phyloP scores from a whole-genome alignment of 64 coral and sea anemone genomes.

The Montipora efflorescens region DNA sequence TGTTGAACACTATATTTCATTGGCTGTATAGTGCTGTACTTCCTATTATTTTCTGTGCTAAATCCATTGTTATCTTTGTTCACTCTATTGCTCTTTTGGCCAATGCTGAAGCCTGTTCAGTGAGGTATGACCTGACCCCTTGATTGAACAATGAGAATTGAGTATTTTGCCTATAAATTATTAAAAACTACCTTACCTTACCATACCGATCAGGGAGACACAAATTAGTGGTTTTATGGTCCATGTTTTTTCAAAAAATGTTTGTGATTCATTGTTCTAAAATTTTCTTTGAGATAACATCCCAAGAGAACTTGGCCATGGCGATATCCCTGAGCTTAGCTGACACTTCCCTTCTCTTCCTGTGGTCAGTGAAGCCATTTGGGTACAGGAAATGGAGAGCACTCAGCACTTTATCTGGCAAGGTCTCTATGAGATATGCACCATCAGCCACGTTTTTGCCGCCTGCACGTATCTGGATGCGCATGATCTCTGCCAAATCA shows the following conservation, averaged over 20 bases:
- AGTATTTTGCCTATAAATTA: no score
- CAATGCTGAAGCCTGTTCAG: no score
- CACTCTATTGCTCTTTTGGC: no score
- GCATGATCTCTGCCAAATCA: slow-evolving; percentile 84
- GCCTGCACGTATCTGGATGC: slow-evolving; percentile 76
- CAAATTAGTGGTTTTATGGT: neutral
- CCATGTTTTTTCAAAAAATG: neutral
- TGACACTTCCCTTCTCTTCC: slow-evolving; percentile 72
- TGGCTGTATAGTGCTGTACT: no score
- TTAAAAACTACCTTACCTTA: no score
- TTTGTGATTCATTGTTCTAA: slow-evolving; percentile 18
- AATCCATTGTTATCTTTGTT: no score
- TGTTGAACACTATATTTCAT: no score
- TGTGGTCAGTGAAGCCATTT: slow-evolving; percentile 71
- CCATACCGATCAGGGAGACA: neutral
- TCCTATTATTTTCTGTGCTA: no score
- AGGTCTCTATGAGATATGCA: slow-evolving; percentile 73
- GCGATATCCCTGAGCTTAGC: slow-evolving; percentile 75
- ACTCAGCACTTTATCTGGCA: slow-evolving; percentile 68
- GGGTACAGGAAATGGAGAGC: slow-evolving; percentile 81
- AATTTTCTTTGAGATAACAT: slow-evolving; percentile 80
- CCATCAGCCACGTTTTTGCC: slow-evolving; percentile 87
- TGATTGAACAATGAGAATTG: no score
- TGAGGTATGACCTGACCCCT: no score
- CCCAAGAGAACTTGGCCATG: slow-evolving; percentile 91